A percentile compares a stretch with the other conserved stretches of the same genome.
Conservation (phyloP, 2,797 vertebrate species). For the Streptopelia turtur region DNA sequence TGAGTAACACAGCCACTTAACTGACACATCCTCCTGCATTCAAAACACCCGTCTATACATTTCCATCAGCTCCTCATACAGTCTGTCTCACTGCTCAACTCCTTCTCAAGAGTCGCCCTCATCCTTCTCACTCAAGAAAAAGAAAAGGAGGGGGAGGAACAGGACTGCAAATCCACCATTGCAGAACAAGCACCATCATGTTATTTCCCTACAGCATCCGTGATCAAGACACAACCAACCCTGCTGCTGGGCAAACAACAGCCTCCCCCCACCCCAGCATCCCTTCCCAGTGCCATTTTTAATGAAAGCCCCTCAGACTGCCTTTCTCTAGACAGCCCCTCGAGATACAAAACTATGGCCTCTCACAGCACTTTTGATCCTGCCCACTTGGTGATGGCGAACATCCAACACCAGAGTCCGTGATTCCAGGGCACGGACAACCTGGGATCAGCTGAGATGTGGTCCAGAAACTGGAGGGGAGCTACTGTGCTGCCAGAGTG, state of each 20-base stretch:
- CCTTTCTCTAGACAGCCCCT: not conserved
- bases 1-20: not conserved
- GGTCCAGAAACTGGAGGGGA: not conserved
- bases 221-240: not conserved
- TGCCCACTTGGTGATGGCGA: not conserved
- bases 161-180: not conserved
- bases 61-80: not conserved
- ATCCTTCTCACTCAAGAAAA: not conserved
- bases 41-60: not conserved
- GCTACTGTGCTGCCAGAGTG: not conserved
- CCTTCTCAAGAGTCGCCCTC: not conserved
- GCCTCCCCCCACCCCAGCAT: not conserved
- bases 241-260: not conserved
- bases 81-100: not conserved
- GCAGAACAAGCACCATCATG: not conserved
- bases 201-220: not conserved
- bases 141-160: not conserved
- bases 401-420: not conserved
- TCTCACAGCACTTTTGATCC: not conserved
- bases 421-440: rapidly evolving
- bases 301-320: not conserved
- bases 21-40: not conserved
- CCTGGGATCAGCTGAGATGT: not conserved
- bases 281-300: not conserved
- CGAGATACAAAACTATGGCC: rapidly evolving